Percentiles rank a stretch among this genome's conserved stretches.
Evolutionary conservation across 2,888 invertebrate species (phyloP).

Genomic region (Tinea semifulvella): DNA sequence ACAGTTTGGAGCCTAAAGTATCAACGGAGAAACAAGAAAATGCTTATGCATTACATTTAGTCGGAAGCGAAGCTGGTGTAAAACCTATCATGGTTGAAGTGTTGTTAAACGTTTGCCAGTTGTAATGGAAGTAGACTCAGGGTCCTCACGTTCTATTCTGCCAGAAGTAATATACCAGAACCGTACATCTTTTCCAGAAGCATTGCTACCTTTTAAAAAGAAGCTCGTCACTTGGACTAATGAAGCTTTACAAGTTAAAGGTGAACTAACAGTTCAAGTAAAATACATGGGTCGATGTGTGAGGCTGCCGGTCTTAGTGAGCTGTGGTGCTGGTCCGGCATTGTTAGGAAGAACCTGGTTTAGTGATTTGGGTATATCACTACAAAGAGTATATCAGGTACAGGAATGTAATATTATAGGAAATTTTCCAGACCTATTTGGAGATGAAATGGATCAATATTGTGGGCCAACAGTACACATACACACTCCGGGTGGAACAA

Average conservation of each 20-base stretch:
- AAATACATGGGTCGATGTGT: slow-evolving; percentile 6
- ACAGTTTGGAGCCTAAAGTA: neutral
- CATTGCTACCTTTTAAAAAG: slow-evolving; percentile 10
- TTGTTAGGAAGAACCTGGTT: slow-evolving; percentile 8
- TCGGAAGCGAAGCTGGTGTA: neutral
- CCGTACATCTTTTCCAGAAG: slow-evolving; percentile 8
- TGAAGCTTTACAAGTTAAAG: slow-evolving; percentile 5
- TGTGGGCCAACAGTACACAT: slow-evolving; percentile 13
- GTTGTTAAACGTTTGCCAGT: slow-evolving; percentile 12
- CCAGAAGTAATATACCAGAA: slow-evolving; percentile 13
- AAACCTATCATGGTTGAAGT: slow-evolving; percentile 13
- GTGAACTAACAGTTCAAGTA: slow-evolving; percentile 4
- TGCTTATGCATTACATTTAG: slow-evolving; percentile 9
- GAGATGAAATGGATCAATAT: slow-evolving; percentile 12
- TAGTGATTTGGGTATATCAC: slow-evolving; percentile 1
- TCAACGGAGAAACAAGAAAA: neutral
- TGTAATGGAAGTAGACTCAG: slow-evolving; percentile 16
- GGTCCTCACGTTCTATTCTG: slow-evolving; percentile 14
- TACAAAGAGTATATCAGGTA: slow-evolving; percentile 3
- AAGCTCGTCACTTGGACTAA: slow-evolving; percentile 16
- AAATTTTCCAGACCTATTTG: slow-evolving; percentile 11
- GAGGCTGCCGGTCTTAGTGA: slow-evolving; percentile 3
- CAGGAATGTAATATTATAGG: neutral
- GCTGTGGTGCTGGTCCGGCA: slow-evolving; percentile 5
- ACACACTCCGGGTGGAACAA: neutral